Base-by-base conservation (phyloP, 2,797 vertebrate species). In the Melanogrammus aeglefinus region DNA sequence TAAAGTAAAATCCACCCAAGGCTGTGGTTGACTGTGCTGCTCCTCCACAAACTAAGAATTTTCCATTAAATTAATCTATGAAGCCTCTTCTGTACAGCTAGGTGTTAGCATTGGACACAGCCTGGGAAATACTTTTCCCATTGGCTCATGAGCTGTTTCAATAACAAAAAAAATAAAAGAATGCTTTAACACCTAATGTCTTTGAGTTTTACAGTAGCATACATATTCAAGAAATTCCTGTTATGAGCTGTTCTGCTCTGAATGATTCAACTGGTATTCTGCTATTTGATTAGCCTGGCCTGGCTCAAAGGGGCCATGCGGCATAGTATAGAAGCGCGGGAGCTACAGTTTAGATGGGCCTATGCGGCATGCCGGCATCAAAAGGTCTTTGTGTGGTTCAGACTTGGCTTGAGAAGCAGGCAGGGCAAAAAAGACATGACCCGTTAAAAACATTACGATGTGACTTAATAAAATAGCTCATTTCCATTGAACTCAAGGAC, bases 311-410 rank as follows among this genome's bases (percentile, higher is more conserved):
- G 24, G 41, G n/a, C 14, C 31, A 51, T 18, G 27, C 41, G 35
- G 38, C 51, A 18, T 29, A 33, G 74, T 24, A n/a, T 36, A 36
- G 14, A 51, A 29, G 41, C 27, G 5, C 31, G 21, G 74, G 14
- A 27, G 39, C 73, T 47, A 14, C 73, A n/a, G 36, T 6, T 51
- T 21, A 35, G 8, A 57, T 8, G 51, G 66, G 72, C 29, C 29
- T 70, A 12, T 38, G 66, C 69, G 79, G 70, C 75, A 79, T 35
- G 29, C 41, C 69, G 79, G 70, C 75, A 79, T 35, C 10, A 41
- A 18, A 35, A 39, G 29, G 16, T 72, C 44, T 66, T 51, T 73
- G 57, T 69, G 75, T 69, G 38, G 36, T 39, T 66, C 76, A 74
- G 36, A 13, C 75, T 75, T 76, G 79, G 75, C 70, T 73, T 51